Evolutionary conservation across 2,888 invertebrate genomes (phyloP), one percentile per base, ranked within the genome.

Genomic region (Rhagophthalmus giganteus): DNA sequence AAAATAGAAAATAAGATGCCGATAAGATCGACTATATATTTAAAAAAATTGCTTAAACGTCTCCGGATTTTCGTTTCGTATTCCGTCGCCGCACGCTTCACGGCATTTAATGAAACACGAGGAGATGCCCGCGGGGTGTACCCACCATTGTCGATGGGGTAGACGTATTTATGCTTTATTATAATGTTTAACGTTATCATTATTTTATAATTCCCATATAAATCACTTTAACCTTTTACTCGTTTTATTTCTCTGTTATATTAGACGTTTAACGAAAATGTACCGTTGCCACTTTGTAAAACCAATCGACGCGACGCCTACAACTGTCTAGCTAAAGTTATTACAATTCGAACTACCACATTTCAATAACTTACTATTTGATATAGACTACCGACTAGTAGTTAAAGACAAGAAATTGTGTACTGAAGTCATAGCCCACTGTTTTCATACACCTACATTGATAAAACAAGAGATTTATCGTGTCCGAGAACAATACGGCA

Each of bases 401-500:
- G 52, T 47, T 47, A 15, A 48, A 41, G 40, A 41, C 41, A 40
- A 41, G 40, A 48, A 47, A 34, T 20, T 48, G 41, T 48, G 45
- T 52, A 55, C 50, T 48, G 51, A 55, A 57, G 57, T 50, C 48
- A 57, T 59, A 55, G 57, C 57, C 57, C 59, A 59, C 59, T 52
- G 57, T 59, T 55, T 55, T 53, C 57, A 49, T 54, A 47, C 59
- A 54, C 59, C 59, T 49, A 59, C 59, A 45, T 42, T 42, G 48
- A 55, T 57, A 58, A 55, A 54, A 55, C 53, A 47, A 39, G 51
- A 59, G 59, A 59, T 59, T 59, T 58, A 59, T 59, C 56, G 55
- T 46, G 46, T 39, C 42, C 35, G 50, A 54, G 54, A 56, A 59
- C 59, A 58, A 54, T 59, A 54, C 47, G 45, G 52, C 42, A 50